A percentile compares a stretch with the other conserved stretches of the same genome.
These are phyloP conservation scores for Menidia menidia DNA, from an alignment of 2,797 vertebrate genomes.

Conservation along the genomic window DNA sequence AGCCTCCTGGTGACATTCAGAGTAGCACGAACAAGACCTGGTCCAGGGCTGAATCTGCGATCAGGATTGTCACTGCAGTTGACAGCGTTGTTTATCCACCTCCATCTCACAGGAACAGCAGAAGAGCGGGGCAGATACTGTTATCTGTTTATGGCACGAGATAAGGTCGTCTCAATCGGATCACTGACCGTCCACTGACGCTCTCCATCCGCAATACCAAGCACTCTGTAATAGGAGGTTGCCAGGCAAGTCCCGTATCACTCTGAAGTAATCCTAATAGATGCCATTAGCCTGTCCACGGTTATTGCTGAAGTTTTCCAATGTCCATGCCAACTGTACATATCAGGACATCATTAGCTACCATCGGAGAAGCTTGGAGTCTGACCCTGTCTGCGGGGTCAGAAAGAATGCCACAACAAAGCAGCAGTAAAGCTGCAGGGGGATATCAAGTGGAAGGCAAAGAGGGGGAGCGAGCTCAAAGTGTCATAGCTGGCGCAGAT, in stretches of 20 bases:
- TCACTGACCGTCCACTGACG: constrained; percentile 86
- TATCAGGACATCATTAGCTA: constrained; percentile 71
- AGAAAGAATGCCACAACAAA: constrained; percentile 65
- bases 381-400: constrained; percentile 65
- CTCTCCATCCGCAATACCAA: constrained; percentile 45
- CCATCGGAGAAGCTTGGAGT: constrained; percentile 51
- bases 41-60: constrained; percentile 59
- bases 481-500: constrained; percentile 70
- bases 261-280: constrained; percentile 87
- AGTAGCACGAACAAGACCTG: constrained; percentile 36
- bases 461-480: constrained; percentile 57
- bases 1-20: constrained; percentile 58
- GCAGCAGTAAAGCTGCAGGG: constrained; percentile 65
- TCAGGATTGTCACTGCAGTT: constrained; percentile 63
- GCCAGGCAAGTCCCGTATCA: constrained; percentile 87
- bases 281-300: constrained; percentile 87
- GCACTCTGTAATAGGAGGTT: constrained; percentile 84
- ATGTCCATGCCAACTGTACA: constrained; percentile 70
- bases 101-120: constrained; percentile 75
- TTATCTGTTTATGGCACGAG: constrained; percentile 87
- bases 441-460: constrained; percentile 61
- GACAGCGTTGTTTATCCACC: constrained; percentile 80
- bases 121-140: constrained; percentile 80
- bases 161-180: constrained; percentile 86
- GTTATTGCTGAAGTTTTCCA: constrained; percentile 79